phyloP scores from a whole-genome alignment of 2,797 vertebrate genomes.

The Gobionotothen gibberifrons region DNA sequence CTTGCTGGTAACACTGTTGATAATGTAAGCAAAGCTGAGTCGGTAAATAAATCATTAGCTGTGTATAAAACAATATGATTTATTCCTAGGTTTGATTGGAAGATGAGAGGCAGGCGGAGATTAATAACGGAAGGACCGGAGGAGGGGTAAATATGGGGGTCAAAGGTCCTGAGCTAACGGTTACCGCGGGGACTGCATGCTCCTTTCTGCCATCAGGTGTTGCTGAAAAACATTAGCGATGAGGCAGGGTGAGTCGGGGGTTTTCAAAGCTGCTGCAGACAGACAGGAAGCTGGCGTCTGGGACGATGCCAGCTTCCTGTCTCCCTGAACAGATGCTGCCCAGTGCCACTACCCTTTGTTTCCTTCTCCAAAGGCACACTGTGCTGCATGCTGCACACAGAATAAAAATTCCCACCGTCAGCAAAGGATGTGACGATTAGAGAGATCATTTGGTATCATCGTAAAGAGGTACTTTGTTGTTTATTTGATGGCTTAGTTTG shows the following conservation, averaged over 20 bases:
- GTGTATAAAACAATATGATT: constrained; percentile 67
- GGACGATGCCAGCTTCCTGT: constrained; percentile 45
- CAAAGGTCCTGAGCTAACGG: constrained; percentile 19
- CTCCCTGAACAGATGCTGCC: constrained; percentile 61
- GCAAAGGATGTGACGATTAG: constrained; percentile 12
- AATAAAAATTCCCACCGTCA: constrained; percentile 45
- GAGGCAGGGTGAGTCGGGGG: constrained; percentile 9
- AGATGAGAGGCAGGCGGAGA: constrained; percentile 29
- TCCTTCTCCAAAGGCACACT: constrained; percentile 25
- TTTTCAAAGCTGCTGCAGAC: constrained; percentile 42
- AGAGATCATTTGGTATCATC: constrained; percentile 10
- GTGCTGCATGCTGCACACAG: constrained; percentile 18
- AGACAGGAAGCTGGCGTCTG: constrained; percentile 39
- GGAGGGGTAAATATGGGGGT: constrained; percentile 12
- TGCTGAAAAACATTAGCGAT: constrained; percentile 14
- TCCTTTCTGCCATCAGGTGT: constrained; percentile 31
- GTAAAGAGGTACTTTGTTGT: background rate
- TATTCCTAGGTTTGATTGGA: constrained; percentile 39
- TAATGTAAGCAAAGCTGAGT: constrained; percentile 44
- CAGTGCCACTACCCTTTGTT: constrained; percentile 39
- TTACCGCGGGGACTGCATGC: constrained; percentile 13
- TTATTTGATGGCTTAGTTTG: constrained; percentile 9
- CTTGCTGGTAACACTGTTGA: constrained; percentile 44
- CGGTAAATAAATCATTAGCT: constrained; percentile 77
- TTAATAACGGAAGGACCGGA: constrained; percentile 23